A percentile compares a stretch with the other conserved stretches of the same genome.
phyloP scores from a whole-genome alignment of 1,140 invertebrate species.

The Globodera rostochiensis region DNA sequence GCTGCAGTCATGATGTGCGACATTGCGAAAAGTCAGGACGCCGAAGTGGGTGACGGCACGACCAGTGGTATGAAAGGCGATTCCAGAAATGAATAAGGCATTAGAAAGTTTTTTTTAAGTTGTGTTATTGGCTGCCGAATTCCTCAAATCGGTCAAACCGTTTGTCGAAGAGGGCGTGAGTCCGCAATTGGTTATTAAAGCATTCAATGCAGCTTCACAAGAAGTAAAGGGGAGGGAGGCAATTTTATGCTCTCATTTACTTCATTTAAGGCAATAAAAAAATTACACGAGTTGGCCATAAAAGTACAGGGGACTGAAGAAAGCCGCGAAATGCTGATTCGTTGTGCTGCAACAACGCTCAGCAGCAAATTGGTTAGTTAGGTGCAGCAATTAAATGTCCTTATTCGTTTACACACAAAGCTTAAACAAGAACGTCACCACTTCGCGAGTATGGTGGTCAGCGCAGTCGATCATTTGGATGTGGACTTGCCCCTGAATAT shows the following conservation, averaged over 20 bases:
- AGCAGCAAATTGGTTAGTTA: conserved; percentile 55
- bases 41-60: conserved; percentile 77
- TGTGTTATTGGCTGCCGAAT: conserved; percentile 89
- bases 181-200: conserved; percentile 85
- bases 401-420: conserved; percentile 20
- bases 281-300: conserved; percentile 83
- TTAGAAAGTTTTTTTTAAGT: conserved; percentile 70
- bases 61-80: conserved; percentile 47
- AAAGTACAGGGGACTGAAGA: conserved; percentile 72
- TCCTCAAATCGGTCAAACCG: conserved; percentile 89
- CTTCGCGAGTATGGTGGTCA: conserved; percentile 95
- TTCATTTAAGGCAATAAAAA: conserved; percentile 74
- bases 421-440: conserved; percentile 70
- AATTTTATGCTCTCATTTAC: neutral
- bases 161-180: conserved; percentile 97
- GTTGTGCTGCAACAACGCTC: conserved; percentile 93
- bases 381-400: neutral
- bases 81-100: conserved; percentile 18
- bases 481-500: conserved; percentile 89
- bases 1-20: conserved; percentile 96
- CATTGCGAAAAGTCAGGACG: conserved; percentile 98
- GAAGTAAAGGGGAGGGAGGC: conserved; percentile 67
- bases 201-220: conserved; percentile 79
- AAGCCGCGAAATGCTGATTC: conserved; percentile 79
- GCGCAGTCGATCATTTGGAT: conserved; percentile 90